Evolutionary conservation across 2,113 vertebrate species (phyloP).

Genomic region (Corvus cornix): DNA sequence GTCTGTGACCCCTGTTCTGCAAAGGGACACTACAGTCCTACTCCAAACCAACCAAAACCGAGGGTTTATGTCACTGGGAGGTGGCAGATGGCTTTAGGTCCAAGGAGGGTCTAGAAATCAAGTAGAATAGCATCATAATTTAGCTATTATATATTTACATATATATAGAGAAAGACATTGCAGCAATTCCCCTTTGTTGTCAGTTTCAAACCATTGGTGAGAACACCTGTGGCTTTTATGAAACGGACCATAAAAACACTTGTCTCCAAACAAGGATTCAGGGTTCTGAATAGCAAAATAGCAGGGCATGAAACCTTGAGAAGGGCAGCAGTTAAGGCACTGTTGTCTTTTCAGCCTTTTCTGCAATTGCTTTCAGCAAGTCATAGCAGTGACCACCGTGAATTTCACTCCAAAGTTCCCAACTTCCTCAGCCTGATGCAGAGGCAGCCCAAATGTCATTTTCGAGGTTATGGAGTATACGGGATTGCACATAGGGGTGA

Average conservation of each 20-base stretch:
- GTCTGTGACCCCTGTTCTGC: not conserved
- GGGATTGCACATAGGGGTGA: not conserved
- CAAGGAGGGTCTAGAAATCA: not conserved
- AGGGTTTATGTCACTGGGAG: not conserved
- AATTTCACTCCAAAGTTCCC: not conserved
- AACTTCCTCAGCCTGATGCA: not conserved
- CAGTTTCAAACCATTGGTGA: not conserved
- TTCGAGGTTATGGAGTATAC: not conserved
- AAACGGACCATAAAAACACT: not conserved
- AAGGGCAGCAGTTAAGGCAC: not conserved
- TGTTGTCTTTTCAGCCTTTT: not conserved
- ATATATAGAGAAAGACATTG: not conserved
- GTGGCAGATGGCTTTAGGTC: not conserved
- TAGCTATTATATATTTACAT: not conserved
- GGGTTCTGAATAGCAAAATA: not conserved
- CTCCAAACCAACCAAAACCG: not conserved
- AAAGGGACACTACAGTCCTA: not conserved
- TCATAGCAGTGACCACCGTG: not conserved
- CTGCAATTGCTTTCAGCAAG: not conserved
- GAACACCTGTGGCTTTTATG: not conserved
- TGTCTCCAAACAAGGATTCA: not conserved
- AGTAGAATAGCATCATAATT: not conserved
- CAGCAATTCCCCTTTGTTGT: not conserved
- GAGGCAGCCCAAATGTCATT: not conserved
- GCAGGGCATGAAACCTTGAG: not conserved